These are phyloP conservation scores for Leptinotarsa texana DNA, from an alignment of 1,140 invertebrate species.

Conservation along the genomic window DNA sequence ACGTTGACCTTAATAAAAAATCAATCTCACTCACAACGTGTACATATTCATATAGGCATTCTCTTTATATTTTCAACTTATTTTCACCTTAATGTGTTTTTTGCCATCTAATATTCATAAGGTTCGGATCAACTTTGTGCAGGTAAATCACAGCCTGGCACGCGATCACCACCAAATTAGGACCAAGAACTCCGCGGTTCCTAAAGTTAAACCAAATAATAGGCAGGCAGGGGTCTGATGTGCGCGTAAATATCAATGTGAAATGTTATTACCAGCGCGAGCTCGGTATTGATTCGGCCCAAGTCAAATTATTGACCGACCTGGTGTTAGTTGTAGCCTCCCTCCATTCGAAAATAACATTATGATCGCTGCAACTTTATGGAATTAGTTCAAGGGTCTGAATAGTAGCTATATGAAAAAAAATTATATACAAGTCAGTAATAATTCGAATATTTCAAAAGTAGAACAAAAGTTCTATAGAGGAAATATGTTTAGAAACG, in stretches of 20 bases:
- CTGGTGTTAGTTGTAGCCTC: background rate
- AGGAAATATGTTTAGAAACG: no score
- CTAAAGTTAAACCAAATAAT: slow-evolving; percentile 10
- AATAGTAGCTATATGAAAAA: no score
- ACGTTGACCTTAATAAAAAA: no score
- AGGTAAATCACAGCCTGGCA: slow-evolving; percentile 18
- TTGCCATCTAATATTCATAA: slow-evolving; percentile 15
- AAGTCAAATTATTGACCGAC: slow-evolving; percentile 18
- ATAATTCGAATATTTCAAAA: no score
- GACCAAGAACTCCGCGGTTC: slow-evolving; percentile 21
- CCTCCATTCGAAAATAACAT: background rate
- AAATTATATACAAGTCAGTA: no score
- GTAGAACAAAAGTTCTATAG: no score
- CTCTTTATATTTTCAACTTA: background rate
- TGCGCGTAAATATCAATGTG: slow-evolving; percentile 39
- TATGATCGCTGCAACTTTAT: background rate
- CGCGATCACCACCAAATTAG: slow-evolving; percentile 11
- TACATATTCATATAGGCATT: no score
- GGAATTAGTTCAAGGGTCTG: no score
- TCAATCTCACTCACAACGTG: no score
- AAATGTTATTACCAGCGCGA: slow-evolving; percentile 39
- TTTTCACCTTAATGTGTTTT: slow-evolving; percentile 12
- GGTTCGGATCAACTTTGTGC: background rate
- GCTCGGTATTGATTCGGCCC: slow-evolving; percentile 38
- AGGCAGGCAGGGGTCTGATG: slow-evolving; percentile 18